Conservation (phyloP, 2,888 invertebrate genomes). For the Tanypteryx hageni region DNA sequence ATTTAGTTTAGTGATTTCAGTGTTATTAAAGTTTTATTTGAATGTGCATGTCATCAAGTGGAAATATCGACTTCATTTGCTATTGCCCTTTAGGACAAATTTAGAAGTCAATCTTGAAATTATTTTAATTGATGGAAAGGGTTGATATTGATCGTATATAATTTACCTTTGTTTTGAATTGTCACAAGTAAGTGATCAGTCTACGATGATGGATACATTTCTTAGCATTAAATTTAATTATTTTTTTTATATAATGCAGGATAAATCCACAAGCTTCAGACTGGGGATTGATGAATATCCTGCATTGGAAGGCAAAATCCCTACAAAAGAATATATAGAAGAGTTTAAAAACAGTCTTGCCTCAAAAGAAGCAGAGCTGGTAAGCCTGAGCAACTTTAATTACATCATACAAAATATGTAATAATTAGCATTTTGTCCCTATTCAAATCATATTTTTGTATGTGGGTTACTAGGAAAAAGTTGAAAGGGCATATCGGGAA, state of each 20-base stretch:
- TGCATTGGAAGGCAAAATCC: constrained; percentile 11
- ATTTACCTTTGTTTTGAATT: too few species aligned
- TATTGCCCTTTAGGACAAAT: too few species aligned
- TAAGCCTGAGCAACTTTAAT: not conserved
- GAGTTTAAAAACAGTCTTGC: not conserved
- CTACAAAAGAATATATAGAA: constrained; percentile 1
- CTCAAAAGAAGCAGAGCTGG: constrained; percentile 1
- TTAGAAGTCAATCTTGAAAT: too few species aligned
- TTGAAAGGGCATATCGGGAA: constrained; percentile 11
- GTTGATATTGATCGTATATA: too few species aligned
- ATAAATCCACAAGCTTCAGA: constrained; percentile 26
- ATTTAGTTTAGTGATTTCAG: too few species aligned
- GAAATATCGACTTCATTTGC: too few species aligned
- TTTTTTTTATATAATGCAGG: not conserved
- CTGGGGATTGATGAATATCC: constrained; percentile 27
- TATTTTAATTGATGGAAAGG: too few species aligned
- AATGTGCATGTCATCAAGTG: too few species aligned
- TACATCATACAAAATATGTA: not conserved
- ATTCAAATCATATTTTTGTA: not conserved
- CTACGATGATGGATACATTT: too few species aligned
- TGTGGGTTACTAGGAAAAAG: not conserved
- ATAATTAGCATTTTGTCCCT: not conserved
- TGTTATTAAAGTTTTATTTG: too few species aligned
- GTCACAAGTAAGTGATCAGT: too few species aligned
- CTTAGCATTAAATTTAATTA: not conserved